A percentile compares a stretch with the other conserved stretches of the same genome.
phyloP scores from a whole-genome alignment of 2,888 invertebrate genomes.

The Rhorus exstirpatorius region DNA sequence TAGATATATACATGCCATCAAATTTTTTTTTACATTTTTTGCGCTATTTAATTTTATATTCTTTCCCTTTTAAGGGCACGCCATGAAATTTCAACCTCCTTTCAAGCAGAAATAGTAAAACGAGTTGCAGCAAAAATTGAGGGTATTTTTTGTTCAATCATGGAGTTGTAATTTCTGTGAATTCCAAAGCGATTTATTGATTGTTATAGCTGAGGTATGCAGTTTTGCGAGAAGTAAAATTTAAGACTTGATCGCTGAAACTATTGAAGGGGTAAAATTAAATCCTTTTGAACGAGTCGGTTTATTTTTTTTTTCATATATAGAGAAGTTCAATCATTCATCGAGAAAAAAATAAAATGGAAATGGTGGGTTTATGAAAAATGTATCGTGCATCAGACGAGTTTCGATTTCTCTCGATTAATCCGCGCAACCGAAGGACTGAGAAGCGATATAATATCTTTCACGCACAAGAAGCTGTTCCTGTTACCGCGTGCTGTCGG shows the following conservation, averaged over 20 bases:
- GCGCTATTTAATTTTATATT: constrained; percentile 5
- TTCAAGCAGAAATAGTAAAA: too few relatives aligned
- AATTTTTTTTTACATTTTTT: too few relatives aligned
- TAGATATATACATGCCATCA: neutral
- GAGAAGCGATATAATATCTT: constrained; percentile 60
- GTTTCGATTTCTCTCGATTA: constrained; percentile 51
- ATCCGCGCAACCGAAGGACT: constrained; percentile 25
- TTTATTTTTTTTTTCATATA: neutral
- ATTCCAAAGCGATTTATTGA: too few relatives aligned
- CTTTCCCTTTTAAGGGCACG: neutral
- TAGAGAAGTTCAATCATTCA: neutral
- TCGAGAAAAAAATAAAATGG: neutral
- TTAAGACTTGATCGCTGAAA: too few relatives aligned
- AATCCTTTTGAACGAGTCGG: too few relatives aligned
- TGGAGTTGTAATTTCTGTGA: too few relatives aligned
- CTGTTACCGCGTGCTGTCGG: constrained; percentile 50
- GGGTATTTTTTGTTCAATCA: too few relatives aligned
- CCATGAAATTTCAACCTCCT: neutral
- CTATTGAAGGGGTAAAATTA: too few relatives aligned
- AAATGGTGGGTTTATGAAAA: constrained; percentile 3
- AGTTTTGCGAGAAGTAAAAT: too few relatives aligned
- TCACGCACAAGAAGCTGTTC: constrained; percentile 53
- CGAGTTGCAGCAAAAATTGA: too few relatives aligned
- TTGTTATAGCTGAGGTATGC: too few relatives aligned
- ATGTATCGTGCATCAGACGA: neutral